Conservation (phyloP, 2,797 vertebrate genomes). For the Lacerta agilis region DNA sequence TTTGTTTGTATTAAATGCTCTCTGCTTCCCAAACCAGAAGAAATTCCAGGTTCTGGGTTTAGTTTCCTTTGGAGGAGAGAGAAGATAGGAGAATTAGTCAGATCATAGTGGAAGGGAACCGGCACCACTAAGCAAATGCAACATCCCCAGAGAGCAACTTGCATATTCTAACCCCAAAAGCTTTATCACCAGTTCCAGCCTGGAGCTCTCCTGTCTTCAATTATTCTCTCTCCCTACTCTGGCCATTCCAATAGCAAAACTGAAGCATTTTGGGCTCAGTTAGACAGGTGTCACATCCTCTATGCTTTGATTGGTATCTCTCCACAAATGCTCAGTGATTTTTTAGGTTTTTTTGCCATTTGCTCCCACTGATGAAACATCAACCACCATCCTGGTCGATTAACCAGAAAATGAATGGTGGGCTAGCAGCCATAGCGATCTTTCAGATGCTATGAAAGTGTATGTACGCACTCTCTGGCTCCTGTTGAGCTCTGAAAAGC, state of each 20-base stretch:
- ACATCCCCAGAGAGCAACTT: neutral
- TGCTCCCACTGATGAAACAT: conserved; percentile 1
- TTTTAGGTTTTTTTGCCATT: neutral
- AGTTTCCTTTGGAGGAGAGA: neutral
- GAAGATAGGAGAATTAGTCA: no score
- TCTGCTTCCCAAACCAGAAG: neutral
- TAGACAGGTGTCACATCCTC: neutral
- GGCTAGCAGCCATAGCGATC: neutral
- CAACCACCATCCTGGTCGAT: neutral
- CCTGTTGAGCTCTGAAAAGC: neutral
- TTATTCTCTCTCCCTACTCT: neutral
- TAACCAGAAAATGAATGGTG: neutral
- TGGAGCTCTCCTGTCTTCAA: neutral
- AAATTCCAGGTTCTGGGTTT: neutral
- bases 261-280: neutral
- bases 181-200: neutral
- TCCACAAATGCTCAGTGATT: neutral
- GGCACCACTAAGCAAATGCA: neutral
- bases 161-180: no score
- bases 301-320: neutral
- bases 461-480: neutral
- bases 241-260: neutral
- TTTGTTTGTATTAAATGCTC: neutral
- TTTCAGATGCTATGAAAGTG: neutral
- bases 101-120: neutral